Base-by-base conservation (phyloP, 1,140 invertebrate species). In the Hycleus phaleratus region DNA sequence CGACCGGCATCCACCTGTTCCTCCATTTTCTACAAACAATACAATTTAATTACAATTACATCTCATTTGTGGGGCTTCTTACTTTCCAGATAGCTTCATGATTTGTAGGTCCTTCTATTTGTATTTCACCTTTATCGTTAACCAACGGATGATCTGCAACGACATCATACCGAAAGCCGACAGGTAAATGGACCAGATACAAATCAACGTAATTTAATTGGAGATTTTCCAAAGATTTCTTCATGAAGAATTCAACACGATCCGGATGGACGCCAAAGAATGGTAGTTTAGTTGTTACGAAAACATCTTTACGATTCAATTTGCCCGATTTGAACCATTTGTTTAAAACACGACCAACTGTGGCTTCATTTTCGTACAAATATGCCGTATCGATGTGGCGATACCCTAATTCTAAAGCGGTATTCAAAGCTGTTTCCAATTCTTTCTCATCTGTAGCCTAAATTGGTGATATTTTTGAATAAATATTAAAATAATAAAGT, bases 251-350 rank as follows among this genome's bases (percentile, higher is more conserved):
- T 42, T 66, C 62, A 0, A 68, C 64, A 11, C 60, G 62, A 43
- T 64, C 79, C 26, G 85, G 80, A 42, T 83, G 77, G 18, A 64
- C 62, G 71, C 75, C 71, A 49, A 65, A 49, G 9, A 74, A 63
- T 59, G 75, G 74, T 73, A 90, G 79, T 75, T 92, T 93, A 8
- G 90, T 89, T 1, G 85, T 86, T 52, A 93, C 81, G 71, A 90
- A 93, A 11, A 93, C 71, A 25, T 93, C 88, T 68, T 88, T 82
- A 46, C 90, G 47, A 77, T 62, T 85, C 3, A 88, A 74, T 68
- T 81, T 81, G 18, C 85, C 86, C 46, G 82, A 77, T 57, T 80
- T 73, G 47, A 91, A 77, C 84, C 86, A 89, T 69, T 83, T 79
- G 67, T 86, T 84, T 9, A 93, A 74, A 40, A 85, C 84, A 39